Conservation (phyloP, 2,888 invertebrate genomes). For the Urechis unicinctus region DNA sequence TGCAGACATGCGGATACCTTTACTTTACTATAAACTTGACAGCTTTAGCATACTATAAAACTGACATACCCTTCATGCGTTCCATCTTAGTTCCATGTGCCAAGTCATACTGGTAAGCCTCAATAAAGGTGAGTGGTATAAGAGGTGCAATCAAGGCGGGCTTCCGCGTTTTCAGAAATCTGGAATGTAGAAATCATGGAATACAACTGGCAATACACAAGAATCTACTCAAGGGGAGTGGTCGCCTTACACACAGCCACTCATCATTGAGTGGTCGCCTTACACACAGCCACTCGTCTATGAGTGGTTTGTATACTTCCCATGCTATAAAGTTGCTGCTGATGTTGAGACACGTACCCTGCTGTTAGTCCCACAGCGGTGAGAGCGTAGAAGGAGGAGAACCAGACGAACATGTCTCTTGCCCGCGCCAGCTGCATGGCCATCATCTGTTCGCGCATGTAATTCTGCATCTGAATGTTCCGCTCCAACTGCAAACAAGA, state of each 20-base stretch:
- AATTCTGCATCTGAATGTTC: slow-evolving; percentile 74
- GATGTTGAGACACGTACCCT: neutral
- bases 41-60: no score
- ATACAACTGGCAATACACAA: neutral
- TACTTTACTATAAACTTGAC: no score
- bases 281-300: no score
- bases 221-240: no score
- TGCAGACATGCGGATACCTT: no score
- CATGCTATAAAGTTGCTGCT: no score
- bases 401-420: slow-evolving; percentile 69
- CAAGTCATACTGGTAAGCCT: slow-evolving; percentile 68
- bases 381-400: slow-evolving; percentile 61
- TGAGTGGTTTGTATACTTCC: no score
- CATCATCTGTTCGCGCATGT: slow-evolving; percentile 68
- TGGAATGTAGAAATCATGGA: slow-evolving; percentile 5
- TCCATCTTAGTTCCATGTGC: slow-evolving; percentile 72
- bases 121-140: slow-evolving; percentile 65
- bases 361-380: neutral
- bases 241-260: no score
- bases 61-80: slow-evolving; percentile 64
- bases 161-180: slow-evolving; percentile 49
- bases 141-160: slow-evolving; percentile 62
- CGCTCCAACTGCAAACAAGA: slow-evolving; percentile 60
- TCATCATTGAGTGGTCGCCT: no score
- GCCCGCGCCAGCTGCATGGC: slow-evolving; percentile 63